Percentiles rank a stretch among this genome's conserved stretches.
Evolutionary conservation across 2,888 invertebrate genomes (phyloP).

Genomic region (Lysandra coridon): DNA sequence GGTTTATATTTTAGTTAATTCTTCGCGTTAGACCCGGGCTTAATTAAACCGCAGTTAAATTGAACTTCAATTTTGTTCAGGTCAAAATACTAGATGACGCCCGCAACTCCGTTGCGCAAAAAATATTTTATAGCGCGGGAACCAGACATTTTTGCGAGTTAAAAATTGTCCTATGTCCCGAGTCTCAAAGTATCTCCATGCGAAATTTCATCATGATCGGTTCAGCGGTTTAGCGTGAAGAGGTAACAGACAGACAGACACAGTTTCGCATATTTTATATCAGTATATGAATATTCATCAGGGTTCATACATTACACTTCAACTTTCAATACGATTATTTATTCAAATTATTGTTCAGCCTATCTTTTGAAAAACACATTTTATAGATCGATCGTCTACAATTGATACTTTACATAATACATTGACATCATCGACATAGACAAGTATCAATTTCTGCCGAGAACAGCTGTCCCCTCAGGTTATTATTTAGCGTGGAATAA

Average conservation of each 20-base stretch:
- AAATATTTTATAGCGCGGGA: too few relatives aligned
- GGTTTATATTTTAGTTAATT: slow-evolving; percentile 30
- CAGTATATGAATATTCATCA: too few relatives aligned
- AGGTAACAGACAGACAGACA: too few relatives aligned
- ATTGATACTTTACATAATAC: slow-evolving; percentile 9
- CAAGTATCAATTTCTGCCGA: slow-evolving; percentile 1
- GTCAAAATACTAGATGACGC: neutral
- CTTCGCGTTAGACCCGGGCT: slow-evolving; percentile 23
- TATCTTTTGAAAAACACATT: neutral
- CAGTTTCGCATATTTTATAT: too few relatives aligned
- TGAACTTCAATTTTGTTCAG: neutral
- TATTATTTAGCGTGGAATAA: neutral
- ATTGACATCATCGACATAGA: neutral
- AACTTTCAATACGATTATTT: too few relatives aligned
- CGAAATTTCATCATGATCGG: too few relatives aligned
- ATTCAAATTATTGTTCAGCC: neutral
- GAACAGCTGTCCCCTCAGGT: neutral
- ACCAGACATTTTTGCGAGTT: too few relatives aligned
- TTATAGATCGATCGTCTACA: neutral
- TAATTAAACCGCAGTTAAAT: slow-evolving; percentile 28
- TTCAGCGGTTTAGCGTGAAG: too few relatives aligned
- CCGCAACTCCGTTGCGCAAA: too few relatives aligned
- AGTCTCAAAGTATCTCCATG: too few relatives aligned
- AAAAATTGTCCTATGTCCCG: too few relatives aligned
- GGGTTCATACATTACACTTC: too few relatives aligned